A percentile compares a stretch with the other conserved stretches of the same genome.
Evolutionary conservation across 1,140 invertebrate genomes (phyloP).

Genomic region (Drosophila miranda): DNA sequence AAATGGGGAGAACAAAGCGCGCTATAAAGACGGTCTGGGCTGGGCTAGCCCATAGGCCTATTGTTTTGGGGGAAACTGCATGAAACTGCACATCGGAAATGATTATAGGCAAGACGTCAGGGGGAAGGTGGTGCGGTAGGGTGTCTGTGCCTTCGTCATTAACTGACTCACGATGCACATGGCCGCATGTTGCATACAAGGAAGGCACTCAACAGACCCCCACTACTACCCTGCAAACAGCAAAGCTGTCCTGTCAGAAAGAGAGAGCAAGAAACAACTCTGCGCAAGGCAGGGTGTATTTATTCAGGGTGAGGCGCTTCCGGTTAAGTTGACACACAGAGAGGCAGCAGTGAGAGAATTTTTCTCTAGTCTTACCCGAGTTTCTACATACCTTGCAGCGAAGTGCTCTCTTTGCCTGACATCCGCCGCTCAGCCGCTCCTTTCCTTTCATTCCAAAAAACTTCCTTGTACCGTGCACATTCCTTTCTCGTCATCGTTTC

Average conservation of each 20-base stretch:
- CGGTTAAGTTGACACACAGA: too few species aligned
- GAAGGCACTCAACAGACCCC: conserved; percentile 1
- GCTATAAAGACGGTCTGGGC: conserved; percentile 36
- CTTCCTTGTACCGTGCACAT: conserved; percentile 63
- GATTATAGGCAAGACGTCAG: conserved; percentile 38
- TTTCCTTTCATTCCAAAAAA: conserved; percentile 67
- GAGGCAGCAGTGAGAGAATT: not conserved
- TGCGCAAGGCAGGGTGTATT: not conserved
- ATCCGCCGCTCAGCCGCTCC: conserved; percentile 42
- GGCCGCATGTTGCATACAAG: conserved; percentile 72
- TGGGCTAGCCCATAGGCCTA: conserved; percentile 46
- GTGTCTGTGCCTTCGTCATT: conserved; percentile 46
- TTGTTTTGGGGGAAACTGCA: conserved; percentile 60
- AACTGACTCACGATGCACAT: conserved; percentile 69
- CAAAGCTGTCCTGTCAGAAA: conserved; percentile 40
- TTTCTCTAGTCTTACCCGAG: too few species aligned
- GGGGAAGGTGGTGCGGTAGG: conserved; percentile 5
- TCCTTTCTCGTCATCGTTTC: conserved; percentile 15
- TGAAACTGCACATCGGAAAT: conserved; percentile 72
- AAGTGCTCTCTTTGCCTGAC: conserved; percentile 35
- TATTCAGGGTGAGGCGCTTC: too few species aligned
- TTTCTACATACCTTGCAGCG: not conserved
- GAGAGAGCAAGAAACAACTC: conserved; percentile 2
- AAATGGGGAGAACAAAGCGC: conserved; percentile 39
- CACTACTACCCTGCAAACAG: not conserved